Evolutionary conservation across 1,140 invertebrate species (phyloP), one percentile per base, ranked within the genome.

Genomic region (Melipona quadrifasciata): DNA sequence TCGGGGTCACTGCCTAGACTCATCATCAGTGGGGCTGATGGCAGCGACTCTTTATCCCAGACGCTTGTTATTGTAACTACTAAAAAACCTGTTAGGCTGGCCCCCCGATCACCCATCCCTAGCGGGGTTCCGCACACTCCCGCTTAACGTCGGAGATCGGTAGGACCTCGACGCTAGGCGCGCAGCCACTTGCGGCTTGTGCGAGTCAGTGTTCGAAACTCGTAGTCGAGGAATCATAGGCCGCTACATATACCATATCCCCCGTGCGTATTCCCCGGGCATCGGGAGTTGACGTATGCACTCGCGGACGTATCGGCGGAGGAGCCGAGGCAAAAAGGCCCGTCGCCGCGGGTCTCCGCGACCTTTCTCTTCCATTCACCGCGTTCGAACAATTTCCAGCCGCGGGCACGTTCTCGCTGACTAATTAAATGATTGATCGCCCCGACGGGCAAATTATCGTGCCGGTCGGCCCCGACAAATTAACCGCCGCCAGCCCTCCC

Each of bases 341-440:
- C 47, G 61, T 24, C 61, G 34, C 58, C 65, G 31, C 31, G 75
- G 21, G 78, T 67, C 47, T 17, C 73, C 27, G 47, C 58, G 70
- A 84, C 64, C 75, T 87, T 75, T 65, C 68, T 61, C 76, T 84
- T 74, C 77, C 71, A 71, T 87, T 87, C 84, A 82, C 74, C 79
- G 61, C 65, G 58, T 64, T 57, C 73, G 73, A 65, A 75, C 82
- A 57, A 61, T 74, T 73, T 85, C 57, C 64, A 73, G 65, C 71
- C 65, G 34, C 58, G 65, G 14, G 77, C 78, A 70, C 80, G 78
- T 67, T 80, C 75, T 73, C 73, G 72, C 55, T 58, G 72, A 87
- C 82, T 87, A 80, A 86, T 87, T 87, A 80, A 88, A 80, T 87
- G 85, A 85, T 87, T 68, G 87, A 88, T 88, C 87, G 76, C 64